These are phyloP conservation scores for Alloplasta piceator DNA, from an alignment of 2,888 invertebrate species.

Conservation along the genomic window DNA sequence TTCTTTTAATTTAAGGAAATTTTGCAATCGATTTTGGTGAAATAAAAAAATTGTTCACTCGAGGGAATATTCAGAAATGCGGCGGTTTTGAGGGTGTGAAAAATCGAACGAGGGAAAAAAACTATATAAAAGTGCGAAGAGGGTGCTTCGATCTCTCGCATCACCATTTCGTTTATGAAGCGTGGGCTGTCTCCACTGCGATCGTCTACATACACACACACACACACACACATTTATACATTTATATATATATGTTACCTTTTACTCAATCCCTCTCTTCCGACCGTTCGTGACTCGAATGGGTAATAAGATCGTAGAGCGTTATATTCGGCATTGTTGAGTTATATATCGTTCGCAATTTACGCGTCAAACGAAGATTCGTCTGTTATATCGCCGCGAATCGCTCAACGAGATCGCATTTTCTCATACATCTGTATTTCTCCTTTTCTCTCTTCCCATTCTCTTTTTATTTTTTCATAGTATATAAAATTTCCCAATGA, in stretches of 20 bases:
- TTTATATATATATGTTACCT: too few relatives aligned
- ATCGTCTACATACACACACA: constrained; percentile 17
- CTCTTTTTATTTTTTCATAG: background rate
- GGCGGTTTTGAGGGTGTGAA: background rate
- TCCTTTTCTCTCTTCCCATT: background rate
- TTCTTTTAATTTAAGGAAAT: too few relatives aligned
- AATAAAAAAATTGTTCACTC: too few relatives aligned
- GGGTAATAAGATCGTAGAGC: constrained; percentile 52
- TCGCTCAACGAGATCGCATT: constrained; percentile 5
- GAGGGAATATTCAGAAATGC: background rate
- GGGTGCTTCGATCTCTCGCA: constrained; percentile 33
- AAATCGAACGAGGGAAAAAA: constrained; percentile 6
- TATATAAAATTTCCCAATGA: background rate
- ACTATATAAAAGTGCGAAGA: constrained; percentile 3
- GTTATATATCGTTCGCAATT: constrained; percentile 47
- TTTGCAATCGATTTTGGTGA: too few relatives aligned
- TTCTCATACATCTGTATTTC: constrained; percentile 5
- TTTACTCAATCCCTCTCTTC: background rate
- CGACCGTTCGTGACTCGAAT: constrained; percentile 50
- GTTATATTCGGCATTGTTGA: constrained; percentile 42
- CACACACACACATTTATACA: too few relatives aligned
- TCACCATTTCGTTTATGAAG: constrained; percentile 60
- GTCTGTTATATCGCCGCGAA: background rate
- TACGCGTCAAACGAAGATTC: constrained; percentile 44
- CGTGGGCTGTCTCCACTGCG: constrained; percentile 27